Base-by-base conservation (phyloP, 2,797 vertebrate species). In the Valencia hispanica region DNA sequence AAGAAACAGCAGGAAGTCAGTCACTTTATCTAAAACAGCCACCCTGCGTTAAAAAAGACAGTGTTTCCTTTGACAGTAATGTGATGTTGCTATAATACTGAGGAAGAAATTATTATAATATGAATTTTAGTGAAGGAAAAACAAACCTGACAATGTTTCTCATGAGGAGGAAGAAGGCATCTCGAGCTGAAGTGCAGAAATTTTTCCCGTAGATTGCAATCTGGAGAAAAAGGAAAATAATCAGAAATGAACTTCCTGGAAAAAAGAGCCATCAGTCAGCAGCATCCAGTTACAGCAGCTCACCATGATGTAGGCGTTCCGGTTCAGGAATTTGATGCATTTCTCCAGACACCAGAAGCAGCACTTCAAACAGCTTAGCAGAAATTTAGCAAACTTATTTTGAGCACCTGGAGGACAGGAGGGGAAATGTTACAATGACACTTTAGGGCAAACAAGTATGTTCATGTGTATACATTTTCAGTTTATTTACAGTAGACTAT, bases 321-420 rank as follows among this genome's bases (percentile, higher is more conserved):
- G 95, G 90, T 99, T 99, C 30, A 99, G 94, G 92, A 99, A 99
- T 81, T 95, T 97, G 92, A 99, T 96, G 84, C 96, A 99, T 72
- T 98, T 99, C 83, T 99, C 98, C 91, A 99, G 93, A 90, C 98
- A 99, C 98, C 98, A 99, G 95, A 99, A 99, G 86, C 97, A 99
- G 86, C 97, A 99, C 87, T 97, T 99, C 79, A 99, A 88, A 90
- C 98, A 99, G 77, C 86, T 92, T 68, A 99, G 93, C 68, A 99
- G 68, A 84, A 99, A 99, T 82, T 96, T 97, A 41, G 97, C 96
- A 82, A 90, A 95, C 74, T 90, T 96, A 83, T 98, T 99, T 45
- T 98, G 94, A 0, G 96, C 96, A 1, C 94, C 98, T 99, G 86
- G 41, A 74, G 39, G 59, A 73, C 2, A 36, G 68, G 30, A 81